Evolutionary conservation across 2,888 invertebrate species (phyloP).

Genomic region (Liposcelis brunnea): DNA sequence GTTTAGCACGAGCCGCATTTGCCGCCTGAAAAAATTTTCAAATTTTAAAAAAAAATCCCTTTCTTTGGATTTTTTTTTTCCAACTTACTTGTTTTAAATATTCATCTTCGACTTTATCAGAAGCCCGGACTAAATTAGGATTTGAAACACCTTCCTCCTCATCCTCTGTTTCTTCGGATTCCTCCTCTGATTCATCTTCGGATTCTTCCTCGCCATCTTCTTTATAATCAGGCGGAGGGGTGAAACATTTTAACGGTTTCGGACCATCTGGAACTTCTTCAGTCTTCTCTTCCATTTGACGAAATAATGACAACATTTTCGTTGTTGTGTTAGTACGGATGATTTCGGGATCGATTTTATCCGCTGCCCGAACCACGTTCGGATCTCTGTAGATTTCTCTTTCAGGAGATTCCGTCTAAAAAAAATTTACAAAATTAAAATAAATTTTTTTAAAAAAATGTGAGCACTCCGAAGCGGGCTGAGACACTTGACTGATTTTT

Average conservation of each 20-base stretch:
- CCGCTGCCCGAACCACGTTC: slow-evolving; percentile 41
- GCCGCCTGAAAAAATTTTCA: slow-evolving; percentile 37
- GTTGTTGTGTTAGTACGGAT: slow-evolving; percentile 53
- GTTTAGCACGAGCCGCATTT: slow-evolving; percentile 63
- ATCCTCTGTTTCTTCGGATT: slow-evolving; percentile 24
- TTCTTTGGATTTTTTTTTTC: neutral
- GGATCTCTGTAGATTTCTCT: slow-evolving; percentile 57
- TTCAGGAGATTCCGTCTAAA: slow-evolving; percentile 46
- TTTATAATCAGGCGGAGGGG: slow-evolving; percentile 64
- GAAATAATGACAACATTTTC: slow-evolving; percentile 74
- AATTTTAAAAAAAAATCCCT: too few species aligned
- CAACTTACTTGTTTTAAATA: slow-evolving; percentile 41
- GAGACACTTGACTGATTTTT: slow-evolving; percentile 8
- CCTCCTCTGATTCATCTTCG: slow-evolving; percentile 28
- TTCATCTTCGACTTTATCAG: slow-evolving; percentile 43
- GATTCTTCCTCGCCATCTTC: slow-evolving; percentile 22
- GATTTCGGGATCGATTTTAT: slow-evolving; percentile 33
- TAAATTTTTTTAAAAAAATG: neutral
- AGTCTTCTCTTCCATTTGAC: slow-evolving; percentile 66
- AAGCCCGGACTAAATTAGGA: slow-evolving; percentile 26
- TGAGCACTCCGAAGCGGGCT: slow-evolving; percentile 19
- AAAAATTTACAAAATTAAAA: slow-evolving; percentile 8
- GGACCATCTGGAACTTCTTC: slow-evolving; percentile 39
- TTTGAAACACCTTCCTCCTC: slow-evolving; percentile 24
- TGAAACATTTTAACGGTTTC: slow-evolving; percentile 74